phyloP scores from a whole-genome alignment of 2,888 invertebrate species.

The Dinocampus coccinellae region DNA sequence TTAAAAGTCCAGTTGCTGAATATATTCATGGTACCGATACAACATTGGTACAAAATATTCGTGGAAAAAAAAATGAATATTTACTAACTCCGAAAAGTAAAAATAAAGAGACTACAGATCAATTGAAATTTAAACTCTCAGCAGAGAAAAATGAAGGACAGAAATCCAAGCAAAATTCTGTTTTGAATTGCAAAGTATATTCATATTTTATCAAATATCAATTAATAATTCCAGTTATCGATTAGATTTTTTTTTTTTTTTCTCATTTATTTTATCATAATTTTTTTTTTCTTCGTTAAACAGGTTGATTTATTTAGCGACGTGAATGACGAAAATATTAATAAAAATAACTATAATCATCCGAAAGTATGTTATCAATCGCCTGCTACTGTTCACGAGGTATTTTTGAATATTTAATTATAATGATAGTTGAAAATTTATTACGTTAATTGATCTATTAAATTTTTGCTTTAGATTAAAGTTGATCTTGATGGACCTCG shows the following conservation, averaged over 20 bases:
- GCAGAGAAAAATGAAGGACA: constrained; percentile 37
- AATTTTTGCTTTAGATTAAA: constrained; percentile 33
- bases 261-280: too few species aligned
- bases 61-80: constrained; percentile 47
- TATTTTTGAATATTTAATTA: constrained; percentile 23
- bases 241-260: too few species aligned
- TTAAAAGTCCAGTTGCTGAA: constrained; percentile 58
- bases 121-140: constrained; percentile 48
- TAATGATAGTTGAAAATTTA: neutral
- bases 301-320: constrained; percentile 27
- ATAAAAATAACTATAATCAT: constrained; percentile 42
- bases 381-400: constrained; percentile 49
- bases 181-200: neutral
- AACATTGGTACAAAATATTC: constrained; percentile 56
- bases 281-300: neutral
- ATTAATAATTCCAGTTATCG: too few species aligned
- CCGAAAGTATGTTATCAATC: constrained; percentile 53
- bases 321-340: constrained; percentile 41
- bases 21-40: constrained; percentile 59
- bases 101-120: constrained; percentile 27
- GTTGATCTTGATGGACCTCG: constrained; percentile 38
- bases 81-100: constrained; percentile 50
- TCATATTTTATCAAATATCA: too few species aligned
- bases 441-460: neutral
- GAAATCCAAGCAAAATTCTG: neutral